Evolutionary conservation across 1,140 invertebrate species (phyloP), one percentile per base, ranked within the genome.

Genomic region (Bursaphelenchus mucronatus): DNA sequence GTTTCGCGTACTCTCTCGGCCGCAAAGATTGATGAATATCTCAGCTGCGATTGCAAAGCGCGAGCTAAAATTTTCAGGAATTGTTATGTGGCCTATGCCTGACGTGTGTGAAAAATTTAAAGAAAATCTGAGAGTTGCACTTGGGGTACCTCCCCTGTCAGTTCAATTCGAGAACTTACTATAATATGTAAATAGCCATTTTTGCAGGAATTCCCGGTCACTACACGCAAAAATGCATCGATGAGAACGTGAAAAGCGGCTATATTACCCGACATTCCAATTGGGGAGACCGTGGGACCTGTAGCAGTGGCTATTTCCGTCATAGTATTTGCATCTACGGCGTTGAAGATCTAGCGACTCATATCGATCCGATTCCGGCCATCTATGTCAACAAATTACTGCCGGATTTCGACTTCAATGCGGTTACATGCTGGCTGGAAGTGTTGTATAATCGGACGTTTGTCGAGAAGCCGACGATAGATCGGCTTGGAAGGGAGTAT

Each of bases 381-480:
- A 21, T 73, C 6, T 73, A 73, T 45, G 69, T 58, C 13, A 73
- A 73, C 49, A 73, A 73, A 62, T 41, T 73, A 44, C 44, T 74
- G 47, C 74, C 68, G 3, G 59, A 69, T 9, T 51, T 71, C 30
- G 71, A 73, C 41, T 71, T 61, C 21, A 74, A 61, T 30, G 71
- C 74, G 17, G 52, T 74, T 30, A 53, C 55, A 17, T 73, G 71
- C 43, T 72, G 68, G 68, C 49, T 66, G 46, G 74, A 74, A 46
- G 39, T 50, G 44, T 11, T 74, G 47, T 66, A 68, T 19, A 71
- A 70, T 39, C 45, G 63, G 41, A 39, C 63, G 8, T 50, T 63
- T 30, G 13, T 64, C 11, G 63, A 64, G 17, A 55, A 30, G 61
- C 59, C 59, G 39, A 64, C 63, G 47, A 3, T 47, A 2, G 5